Conservation (phyloP, 2,113 vertebrate species). For the Axis porcinus region DNA sequence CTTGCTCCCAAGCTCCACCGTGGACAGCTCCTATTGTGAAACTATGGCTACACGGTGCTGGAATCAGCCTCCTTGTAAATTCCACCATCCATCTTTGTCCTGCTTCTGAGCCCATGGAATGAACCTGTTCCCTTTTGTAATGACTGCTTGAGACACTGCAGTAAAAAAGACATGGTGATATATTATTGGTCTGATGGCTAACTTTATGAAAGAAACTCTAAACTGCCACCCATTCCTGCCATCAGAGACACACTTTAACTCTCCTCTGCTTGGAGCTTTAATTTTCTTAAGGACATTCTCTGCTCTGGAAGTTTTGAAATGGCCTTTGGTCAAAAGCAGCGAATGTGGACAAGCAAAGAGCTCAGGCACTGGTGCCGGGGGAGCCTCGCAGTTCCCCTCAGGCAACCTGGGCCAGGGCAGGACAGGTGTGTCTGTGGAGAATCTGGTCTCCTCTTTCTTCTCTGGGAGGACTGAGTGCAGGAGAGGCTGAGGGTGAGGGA, state of each 20-base stretch:
- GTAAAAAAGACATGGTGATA: constrained; percentile 7
- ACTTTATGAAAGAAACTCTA: constrained; percentile 17
- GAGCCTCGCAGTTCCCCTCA: not conserved
- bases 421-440: not conserved
- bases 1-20: not conserved
- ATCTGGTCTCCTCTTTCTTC: not conserved
- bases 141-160: not conserved
- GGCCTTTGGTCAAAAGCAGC: not conserved
- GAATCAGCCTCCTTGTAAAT: not conserved
- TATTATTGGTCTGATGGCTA: constrained; percentile 16
- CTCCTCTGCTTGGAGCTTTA: not conserved
- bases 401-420: not conserved
- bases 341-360: not conserved
- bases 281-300: not conserved
- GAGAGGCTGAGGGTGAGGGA: not conserved
- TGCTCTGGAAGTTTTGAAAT: not conserved
- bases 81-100: constrained; percentile 20
- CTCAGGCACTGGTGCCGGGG: not conserved
- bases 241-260: not conserved
- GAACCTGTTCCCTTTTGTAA: constrained; percentile 31
- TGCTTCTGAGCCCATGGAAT: not conserved
- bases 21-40: constrained; percentile 41
- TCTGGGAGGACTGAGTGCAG: not conserved
- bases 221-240: not conserved
- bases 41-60: rapidly evolving